Evolutionary conservation across 2,797 vertebrate genomes (phyloP).

Genomic region (Rhyacichthys aspro): DNA sequence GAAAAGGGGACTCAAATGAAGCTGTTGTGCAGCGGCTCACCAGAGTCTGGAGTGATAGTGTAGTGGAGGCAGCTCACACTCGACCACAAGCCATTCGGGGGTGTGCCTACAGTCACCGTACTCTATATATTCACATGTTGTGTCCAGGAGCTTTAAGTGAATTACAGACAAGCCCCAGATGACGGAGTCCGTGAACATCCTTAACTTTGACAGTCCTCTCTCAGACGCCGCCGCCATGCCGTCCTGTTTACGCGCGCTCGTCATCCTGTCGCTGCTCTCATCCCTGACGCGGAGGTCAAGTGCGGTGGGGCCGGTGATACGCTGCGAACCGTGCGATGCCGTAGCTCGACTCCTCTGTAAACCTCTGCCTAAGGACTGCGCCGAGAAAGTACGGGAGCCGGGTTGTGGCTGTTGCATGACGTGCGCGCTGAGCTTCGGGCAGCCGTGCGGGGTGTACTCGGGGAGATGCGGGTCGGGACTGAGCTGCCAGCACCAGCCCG

Average conservation of each 20-base stretch:
- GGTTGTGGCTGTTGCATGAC: constrained; percentile 93
- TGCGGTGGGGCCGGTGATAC: constrained; percentile 85
- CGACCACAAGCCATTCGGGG: constrained; percentile 67
- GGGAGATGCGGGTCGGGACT: constrained; percentile 87
- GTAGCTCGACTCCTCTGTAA: constrained; percentile 84
- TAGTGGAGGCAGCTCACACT: constrained; percentile 54
- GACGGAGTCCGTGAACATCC: constrained; percentile 45
- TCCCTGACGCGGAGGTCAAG: constrained; percentile 71
- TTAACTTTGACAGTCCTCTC: constrained; percentile 28
- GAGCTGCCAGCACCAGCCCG: constrained; percentile 82
- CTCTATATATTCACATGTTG: constrained; percentile 85
- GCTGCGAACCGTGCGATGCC: constrained; percentile 87
- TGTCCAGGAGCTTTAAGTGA: constrained; percentile 65
- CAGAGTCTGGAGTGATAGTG: background rate
- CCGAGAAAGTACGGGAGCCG: constrained; percentile 86
- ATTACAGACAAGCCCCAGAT: constrained; percentile 66
- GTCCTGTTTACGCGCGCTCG: constrained; percentile 74
- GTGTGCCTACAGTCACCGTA: constrained; percentile 78
- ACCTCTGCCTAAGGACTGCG: constrained; percentile 81
- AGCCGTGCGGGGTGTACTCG: constrained; percentile 89
- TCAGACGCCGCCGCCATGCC: constrained; percentile 76
- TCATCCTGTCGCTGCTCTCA: constrained; percentile 77
- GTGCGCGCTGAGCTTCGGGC: constrained; percentile 84
- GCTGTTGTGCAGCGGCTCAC: constrained; percentile 1
- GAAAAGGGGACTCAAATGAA: background rate